Evolutionary conservation across 1,140 invertebrate genomes (phyloP), one percentile per base, ranked within the genome.

Genomic region (Triops longicaudatus): DNA sequence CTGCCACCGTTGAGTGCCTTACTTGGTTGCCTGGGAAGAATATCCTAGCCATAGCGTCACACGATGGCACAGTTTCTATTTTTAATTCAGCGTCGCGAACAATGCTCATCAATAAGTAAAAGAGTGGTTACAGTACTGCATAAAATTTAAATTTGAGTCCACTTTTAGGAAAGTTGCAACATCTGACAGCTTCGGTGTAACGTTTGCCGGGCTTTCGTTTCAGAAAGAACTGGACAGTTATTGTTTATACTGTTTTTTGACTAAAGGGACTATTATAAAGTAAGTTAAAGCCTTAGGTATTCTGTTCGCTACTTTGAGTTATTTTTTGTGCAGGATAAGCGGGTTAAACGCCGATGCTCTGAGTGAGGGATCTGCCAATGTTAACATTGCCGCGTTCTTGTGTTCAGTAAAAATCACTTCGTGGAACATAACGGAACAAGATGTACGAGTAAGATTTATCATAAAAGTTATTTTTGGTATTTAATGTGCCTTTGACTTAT

Each of bases 401-500:
- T 12, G 73, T 77, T 11, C 31, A 31, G 17, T 73, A 44, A 75
- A 26, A 6, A 44, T 50, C 26, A 42, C n/a, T 12, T 75, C 28
- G 74, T 75, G 74, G 74, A 75, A 11, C 43, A 63, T 44, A 26
- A 28, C 26, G 26, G 28, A 44, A 50, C 27, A 77, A 73, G 72
- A 44, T 73, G 50, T 41, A 42, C 26, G 41, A 73, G 17, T 42
- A 73, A 12, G 11, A 71, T 4, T 28, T 22, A 37, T 76, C 26
- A 44, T 6, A 17, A 12, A n/a, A 9, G 42, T 28, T 42, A 28
- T 43, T 1, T 71, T 26, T 26, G 12, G 26, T 44, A 43, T 43
- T 42, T 6, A 22, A 14, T 43, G 26, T 42, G 22, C 41, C 43
- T n/a, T 22, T 44, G 4, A 74, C 4, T 14, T 42, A 42, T 75